phyloP scores from a whole-genome alignment of 2,113 vertebrate species.

The Aegithalos caudatus region DNA sequence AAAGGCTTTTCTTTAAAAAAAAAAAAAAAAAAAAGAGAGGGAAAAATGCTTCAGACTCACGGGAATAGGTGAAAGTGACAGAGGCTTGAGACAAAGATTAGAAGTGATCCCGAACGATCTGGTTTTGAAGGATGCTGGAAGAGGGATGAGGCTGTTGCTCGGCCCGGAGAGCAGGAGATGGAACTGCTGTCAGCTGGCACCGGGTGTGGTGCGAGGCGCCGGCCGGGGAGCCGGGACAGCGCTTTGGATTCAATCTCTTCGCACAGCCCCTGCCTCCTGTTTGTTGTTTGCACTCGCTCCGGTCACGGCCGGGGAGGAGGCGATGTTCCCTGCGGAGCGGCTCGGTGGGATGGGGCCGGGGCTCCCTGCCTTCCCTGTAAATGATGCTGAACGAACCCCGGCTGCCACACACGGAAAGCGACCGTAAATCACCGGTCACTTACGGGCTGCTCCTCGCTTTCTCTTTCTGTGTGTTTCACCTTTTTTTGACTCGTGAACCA shows the following conservation, averaged over 20 bases:
- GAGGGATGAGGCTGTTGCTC: background rate
- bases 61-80: background rate
- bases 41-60: background rate
- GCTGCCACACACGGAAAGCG: rapidly evolving
- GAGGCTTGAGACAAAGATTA: background rate
- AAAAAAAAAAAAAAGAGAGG: background rate
- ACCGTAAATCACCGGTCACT: background rate
- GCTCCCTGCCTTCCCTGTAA: background rate
- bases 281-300: background rate
- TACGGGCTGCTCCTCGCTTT: background rate
- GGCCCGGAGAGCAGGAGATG: background rate
- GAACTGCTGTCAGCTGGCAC: background rate
- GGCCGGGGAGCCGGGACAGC: background rate
- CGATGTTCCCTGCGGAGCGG: rapidly evolving
- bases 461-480: background rate
- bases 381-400: background rate
- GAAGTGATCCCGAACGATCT: background rate
- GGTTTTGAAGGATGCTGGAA: background rate
- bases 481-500: conserved; percentile 20
- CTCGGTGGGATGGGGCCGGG: background rate
- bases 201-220: background rate
- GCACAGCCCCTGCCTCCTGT: background rate
- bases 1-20: background rate
- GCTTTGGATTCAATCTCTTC: background rate
- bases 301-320: background rate